Base-by-base conservation (phyloP, 2,113 vertebrate genomes). In the Macquaria australasica region DNA sequence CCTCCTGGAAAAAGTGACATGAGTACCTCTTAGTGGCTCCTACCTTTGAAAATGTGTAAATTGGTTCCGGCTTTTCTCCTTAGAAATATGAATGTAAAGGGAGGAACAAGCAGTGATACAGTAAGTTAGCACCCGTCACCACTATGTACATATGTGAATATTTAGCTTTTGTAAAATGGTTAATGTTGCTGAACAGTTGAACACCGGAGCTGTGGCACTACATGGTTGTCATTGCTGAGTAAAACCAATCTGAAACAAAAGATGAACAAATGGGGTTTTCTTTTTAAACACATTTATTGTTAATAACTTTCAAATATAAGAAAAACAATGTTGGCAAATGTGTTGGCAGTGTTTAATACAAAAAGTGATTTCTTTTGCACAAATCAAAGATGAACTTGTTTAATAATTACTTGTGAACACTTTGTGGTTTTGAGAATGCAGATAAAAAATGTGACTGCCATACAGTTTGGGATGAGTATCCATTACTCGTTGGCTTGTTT, bases 261-360 rank as follows among this genome's bases (percentile, higher is more conserved):
- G 7, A 64, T 58, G 8, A 28, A 73, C 48, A 63, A 8, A 6
- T 15, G 0, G 0, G 7, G 8, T 0, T 56, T 60, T 77, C 3
- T 67, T 75, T 78, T 77, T 87, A 6, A 45, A 74, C 79, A 92
- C 91, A 92, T 94, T 91, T 93, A 93, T 93, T 94, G 79, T 86
- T 94, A 72, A 89, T 83, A 78, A 72, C 48, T 82, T 87, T 82
- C 77, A 90, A 85, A 86, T 82, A 75, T 89, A 87, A 93, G 66
- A 89, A 89, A 90, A 70, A 68, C 71, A 79, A 77, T 53, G 78
- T 79, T 88, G 84, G 81, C 58, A 90, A 78, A 86, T 81, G 81
- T 87, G 50, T 88, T 82, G 81, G 90, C 84, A 89, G 91, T 92
- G 89, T 88, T 87, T 1, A 89, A 93, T 92, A 93, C 73, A 92